phyloP scores from a whole-genome alignment of 2,113 vertebrate species.

The Aspidoscelis tigris region DNA sequence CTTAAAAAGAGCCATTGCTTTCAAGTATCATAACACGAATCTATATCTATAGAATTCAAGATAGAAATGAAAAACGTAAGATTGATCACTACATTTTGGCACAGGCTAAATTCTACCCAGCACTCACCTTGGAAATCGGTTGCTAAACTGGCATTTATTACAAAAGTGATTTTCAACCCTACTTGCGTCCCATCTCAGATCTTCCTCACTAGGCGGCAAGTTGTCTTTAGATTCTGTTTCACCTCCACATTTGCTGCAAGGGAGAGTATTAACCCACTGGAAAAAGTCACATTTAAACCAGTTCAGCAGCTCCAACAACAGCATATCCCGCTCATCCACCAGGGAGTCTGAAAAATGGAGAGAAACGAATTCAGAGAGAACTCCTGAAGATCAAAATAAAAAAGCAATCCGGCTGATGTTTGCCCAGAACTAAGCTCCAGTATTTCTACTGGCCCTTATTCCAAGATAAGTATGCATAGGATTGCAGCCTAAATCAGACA shows the following conservation, averaged over 20 bases:
- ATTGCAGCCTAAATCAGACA: background rate
- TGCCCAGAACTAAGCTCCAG: background rate
- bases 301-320: constrained; percentile 89
- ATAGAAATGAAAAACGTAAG: background rate
- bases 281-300: constrained; percentile 98
- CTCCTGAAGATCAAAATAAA: background rate
- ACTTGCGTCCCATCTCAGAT: constrained; percentile 85
- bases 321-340: constrained; percentile 85
- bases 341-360: constrained; percentile 76
- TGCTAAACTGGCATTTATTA: constrained; percentile 80
- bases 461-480: background rate
- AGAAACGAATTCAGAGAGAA: constrained; percentile 27
- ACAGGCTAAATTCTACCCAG: background rate
- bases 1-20: background rate
- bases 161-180: constrained; percentile 94
- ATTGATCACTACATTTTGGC: background rate
- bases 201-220: constrained; percentile 82
- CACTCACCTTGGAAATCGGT: constrained; percentile 91
- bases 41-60: background rate
- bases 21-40: background rate
- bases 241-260: constrained; percentile 86
- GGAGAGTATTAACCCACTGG: constrained; percentile 88
- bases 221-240: constrained; percentile 75
- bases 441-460: background rate
- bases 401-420: background rate